Percentiles rank a stretch among this genome's conserved stretches.
Conservation (phyloP, 2,888 invertebrate species). For the Torymus auratus region DNA sequence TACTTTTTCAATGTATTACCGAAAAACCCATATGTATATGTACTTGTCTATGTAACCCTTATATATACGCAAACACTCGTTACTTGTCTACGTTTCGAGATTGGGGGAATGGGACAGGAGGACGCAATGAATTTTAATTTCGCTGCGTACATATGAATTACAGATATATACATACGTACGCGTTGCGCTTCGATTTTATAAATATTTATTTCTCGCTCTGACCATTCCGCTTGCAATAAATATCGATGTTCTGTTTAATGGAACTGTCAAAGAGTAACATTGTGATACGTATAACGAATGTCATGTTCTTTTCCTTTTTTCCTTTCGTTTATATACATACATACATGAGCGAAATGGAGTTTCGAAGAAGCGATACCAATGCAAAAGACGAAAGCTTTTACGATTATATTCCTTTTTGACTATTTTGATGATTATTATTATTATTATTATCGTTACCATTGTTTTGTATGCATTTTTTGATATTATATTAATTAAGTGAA, state of each 20-base stretch:
- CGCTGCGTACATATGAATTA: constrained; percentile 14
- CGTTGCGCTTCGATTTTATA: constrained; percentile 20
- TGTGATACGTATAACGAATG: constrained; percentile 46
- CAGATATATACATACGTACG: constrained; percentile 16
- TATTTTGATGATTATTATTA: background rate
- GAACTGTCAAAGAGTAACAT: constrained; percentile 44
- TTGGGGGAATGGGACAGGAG: background rate
- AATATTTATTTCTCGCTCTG: constrained; percentile 31
- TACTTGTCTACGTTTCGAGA: constrained; percentile 35
- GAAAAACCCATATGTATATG: constrained; percentile 31
- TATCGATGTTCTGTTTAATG: constrained; percentile 31
- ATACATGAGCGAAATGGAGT: constrained; percentile 13
- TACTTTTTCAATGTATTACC: constrained; percentile 11
- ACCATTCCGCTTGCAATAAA: constrained; percentile 50
- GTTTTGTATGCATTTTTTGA: constrained; percentile 11
- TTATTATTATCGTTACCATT: constrained; percentile 34
- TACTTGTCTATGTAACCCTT: constrained; percentile 17
- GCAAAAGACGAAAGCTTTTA: constrained; percentile 16
- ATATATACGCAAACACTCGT: constrained; percentile 24
- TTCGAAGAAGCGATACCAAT: constrained; percentile 31
- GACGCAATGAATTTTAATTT: constrained; percentile 39
- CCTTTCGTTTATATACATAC: too few relatives aligned
- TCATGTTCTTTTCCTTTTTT: constrained; percentile 36
- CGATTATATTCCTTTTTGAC: constrained; percentile 23
- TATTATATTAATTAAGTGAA: constrained; percentile 7